A percentile compares a stretch with the other conserved stretches of the same genome.
These are phyloP conservation scores for Pristionchus entomophagus DNA, from an alignment of 2,888 invertebrate genomes.

Conservation along the genomic window DNA sequence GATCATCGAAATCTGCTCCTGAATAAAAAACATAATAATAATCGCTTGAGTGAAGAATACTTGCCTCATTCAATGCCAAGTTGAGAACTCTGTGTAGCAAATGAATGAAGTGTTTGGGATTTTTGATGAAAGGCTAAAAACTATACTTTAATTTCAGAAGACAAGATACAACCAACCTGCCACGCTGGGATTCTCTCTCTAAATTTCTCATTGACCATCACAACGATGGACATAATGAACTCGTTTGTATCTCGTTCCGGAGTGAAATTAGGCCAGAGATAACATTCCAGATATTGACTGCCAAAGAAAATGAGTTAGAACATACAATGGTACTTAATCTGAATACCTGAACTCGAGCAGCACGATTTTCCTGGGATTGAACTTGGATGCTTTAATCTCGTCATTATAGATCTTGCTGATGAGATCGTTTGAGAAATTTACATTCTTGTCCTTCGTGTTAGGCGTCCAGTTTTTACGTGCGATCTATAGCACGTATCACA, in stretches of 20 bases:
- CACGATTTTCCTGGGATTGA: conserved; percentile 66
- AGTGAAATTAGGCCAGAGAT: conserved; percentile 94
- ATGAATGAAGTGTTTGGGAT: conserved; percentile 74
- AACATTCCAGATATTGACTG: conserved; percentile 96
- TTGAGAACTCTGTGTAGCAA: conserved; percentile 76
- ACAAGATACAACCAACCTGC: conserved; percentile 80
- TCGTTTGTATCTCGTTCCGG: conserved; percentile 79
- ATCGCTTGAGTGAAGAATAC: not conserved
- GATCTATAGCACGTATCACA: too few species aligned
- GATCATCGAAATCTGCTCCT: conserved; percentile 64
- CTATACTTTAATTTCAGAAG: not conserved
- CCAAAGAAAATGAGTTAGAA: not conserved
- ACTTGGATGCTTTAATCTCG: conserved; percentile 68
- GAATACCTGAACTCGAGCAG: conserved; percentile 67
- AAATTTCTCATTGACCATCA: conserved; percentile 98
- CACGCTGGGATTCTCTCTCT: conserved; percentile 93
- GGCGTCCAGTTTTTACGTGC: conserved; percentile 95
- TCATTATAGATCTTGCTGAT: conserved; percentile 65
- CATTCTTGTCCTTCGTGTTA: conserved; percentile 80
- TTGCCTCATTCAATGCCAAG: conserved; percentile 81
- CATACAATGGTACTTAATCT: not conserved
- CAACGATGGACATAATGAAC: conserved; percentile 91
- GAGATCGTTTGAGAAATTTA: conserved; percentile 59
- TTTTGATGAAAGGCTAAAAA: conserved; percentile 65
- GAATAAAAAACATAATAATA: not conserved